Conservation (phyloP, 2,888 invertebrate species). For the Apamea sordens region DNA sequence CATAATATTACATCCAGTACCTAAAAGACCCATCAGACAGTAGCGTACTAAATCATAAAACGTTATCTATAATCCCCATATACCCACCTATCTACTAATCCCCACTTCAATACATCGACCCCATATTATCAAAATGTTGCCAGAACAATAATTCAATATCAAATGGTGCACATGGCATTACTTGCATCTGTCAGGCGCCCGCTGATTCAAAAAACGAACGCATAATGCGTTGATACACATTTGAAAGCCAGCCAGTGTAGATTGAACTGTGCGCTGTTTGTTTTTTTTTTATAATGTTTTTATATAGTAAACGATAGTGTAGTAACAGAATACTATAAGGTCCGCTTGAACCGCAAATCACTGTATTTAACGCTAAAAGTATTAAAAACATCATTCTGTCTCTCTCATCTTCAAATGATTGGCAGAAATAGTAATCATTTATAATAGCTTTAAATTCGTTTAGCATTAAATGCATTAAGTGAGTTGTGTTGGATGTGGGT, state of each 20-base stretch:
- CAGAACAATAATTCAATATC: conserved; percentile 77
- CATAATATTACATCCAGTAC: not conserved
- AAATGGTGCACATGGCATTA: conserved; percentile 84
- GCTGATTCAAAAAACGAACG: conserved; percentile 87
- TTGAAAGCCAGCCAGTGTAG: conserved; percentile 67
- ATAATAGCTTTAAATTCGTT: not conserved
- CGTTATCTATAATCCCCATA: conserved; percentile 35
- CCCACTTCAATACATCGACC: conserved; percentile 55
- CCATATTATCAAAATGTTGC: conserved; percentile 65
- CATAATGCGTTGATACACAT: conserved; percentile 83
- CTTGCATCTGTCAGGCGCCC: conserved; percentile 87
- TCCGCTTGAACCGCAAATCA: not conserved
- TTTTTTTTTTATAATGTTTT: not conserved
- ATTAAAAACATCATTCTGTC: not conserved
- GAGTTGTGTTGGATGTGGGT: not conserved
- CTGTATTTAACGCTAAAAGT: not conserved
- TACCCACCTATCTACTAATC: conserved; percentile 47
- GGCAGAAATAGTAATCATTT: not conserved
- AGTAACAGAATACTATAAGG: not conserved
- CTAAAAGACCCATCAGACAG: not conserved
- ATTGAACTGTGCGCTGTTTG: conserved; percentile 45
- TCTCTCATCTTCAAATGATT: not conserved
- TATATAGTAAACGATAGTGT: not conserved
- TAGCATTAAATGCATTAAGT: too few relatives aligned
- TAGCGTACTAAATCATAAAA: conserved; percentile 13